phyloP scores from a whole-genome alignment of 1,140 invertebrate genomes.

The Condylostylus longicornis region DNA sequence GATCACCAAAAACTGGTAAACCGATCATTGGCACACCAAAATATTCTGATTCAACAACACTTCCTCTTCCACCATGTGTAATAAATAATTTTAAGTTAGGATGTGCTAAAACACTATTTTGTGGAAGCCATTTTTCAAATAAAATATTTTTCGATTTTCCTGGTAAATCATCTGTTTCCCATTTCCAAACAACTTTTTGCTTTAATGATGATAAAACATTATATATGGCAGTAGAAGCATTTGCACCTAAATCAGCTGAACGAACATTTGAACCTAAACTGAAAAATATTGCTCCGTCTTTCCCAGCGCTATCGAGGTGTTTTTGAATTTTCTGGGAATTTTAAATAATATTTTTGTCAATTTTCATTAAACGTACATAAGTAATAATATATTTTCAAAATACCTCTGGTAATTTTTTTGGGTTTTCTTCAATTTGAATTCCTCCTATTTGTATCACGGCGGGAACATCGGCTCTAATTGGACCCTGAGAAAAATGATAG shows the following conservation, averaged over 20 bases:
- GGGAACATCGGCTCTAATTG: conserved; percentile 12
- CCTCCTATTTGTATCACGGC: conserved; percentile 20
- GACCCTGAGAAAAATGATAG: conserved; percentile 1
- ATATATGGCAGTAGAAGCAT: conserved; percentile 26
- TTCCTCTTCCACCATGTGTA: conserved; percentile 48
- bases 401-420: conserved; percentile 17
- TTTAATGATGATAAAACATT: conserved; percentile 31
- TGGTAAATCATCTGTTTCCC: conserved; percentile 12
- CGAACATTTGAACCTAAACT: conserved; percentile 36
- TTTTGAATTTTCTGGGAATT: conserved; percentile 27
- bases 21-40: conserved; percentile 50
- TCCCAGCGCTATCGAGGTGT: conserved; percentile 29
- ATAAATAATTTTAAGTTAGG: conserved; percentile 47
- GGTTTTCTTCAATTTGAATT: conserved; percentile 15
- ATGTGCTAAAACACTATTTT: conserved; percentile 46
- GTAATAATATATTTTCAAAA: not conserved
- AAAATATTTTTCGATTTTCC: conserved; percentile 40
- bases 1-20: conserved; percentile 45
- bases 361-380: not conserved
- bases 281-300: conserved; percentile 39
- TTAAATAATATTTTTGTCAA: conserved; percentile 7
- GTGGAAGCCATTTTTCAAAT: conserved; percentile 45
- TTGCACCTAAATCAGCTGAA: conserved; percentile 21
- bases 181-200: conserved; percentile 40
- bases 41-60: conserved; percentile 47